A percentile compares a stretch with the other conserved stretches of the same genome.
Conservation (phyloP, 1,140 invertebrate species). For the Lutraria rhynchaena region DNA sequence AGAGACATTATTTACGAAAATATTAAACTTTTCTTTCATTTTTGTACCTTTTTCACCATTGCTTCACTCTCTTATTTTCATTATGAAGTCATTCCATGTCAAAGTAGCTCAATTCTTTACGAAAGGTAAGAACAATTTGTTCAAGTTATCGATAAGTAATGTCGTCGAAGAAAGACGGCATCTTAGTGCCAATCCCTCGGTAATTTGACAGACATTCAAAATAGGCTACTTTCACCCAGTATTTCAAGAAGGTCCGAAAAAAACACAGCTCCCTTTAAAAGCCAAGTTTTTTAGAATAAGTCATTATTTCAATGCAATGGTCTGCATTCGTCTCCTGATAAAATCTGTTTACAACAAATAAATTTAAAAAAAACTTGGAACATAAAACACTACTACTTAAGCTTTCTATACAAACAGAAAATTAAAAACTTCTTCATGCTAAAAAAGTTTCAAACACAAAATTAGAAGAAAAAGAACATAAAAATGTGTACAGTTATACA, state of each 20-base stretch:
- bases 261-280: too few relatives aligned
- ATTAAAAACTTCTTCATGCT: constrained; percentile 28
- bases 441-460: constrained; percentile 28
- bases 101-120: too few relatives aligned
- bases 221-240: too few relatives aligned
- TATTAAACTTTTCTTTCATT: background rate
- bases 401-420: constrained; percentile 19
- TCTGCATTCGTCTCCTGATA: constrained; percentile 13
- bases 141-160: too few relatives aligned
- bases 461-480: constrained; percentile 4
- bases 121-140: too few relatives aligned
- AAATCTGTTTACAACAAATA: constrained; percentile 34
- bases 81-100: too few relatives aligned
- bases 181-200: too few relatives aligned
- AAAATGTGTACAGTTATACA: background rate
- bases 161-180: too few relatives aligned
- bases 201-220: too few relatives aligned
- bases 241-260: too few relatives aligned
- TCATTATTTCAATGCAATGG: background rate
- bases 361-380: constrained; percentile 12
- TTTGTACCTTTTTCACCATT: background rate
- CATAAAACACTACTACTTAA: constrained; percentile 22
- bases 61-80: too few relatives aligned
- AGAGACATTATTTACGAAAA: constrained; percentile 7
- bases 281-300: too few relatives aligned